These are phyloP conservation scores for Ptilonorhynchus violaceus DNA, from an alignment of 2,113 vertebrate species.

Conservation along the genomic window DNA sequence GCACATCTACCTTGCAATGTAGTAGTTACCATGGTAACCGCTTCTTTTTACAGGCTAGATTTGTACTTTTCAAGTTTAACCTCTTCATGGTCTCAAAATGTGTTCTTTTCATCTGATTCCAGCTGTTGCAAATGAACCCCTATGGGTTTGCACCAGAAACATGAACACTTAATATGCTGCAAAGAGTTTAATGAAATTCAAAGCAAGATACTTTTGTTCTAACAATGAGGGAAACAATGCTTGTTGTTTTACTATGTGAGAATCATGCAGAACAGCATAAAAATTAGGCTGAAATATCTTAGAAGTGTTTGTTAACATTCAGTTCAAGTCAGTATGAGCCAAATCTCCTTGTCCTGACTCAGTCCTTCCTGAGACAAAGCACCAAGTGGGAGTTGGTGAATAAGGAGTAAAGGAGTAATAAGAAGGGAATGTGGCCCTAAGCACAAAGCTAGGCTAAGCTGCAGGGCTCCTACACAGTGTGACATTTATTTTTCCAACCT, in stretches of 20 bases:
- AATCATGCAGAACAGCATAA: not conserved
- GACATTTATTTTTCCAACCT: not conserved
- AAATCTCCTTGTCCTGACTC: not conserved
- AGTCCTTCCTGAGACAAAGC: constrained; percentile 13
- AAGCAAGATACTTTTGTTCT: not conserved
- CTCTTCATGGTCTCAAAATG: not conserved
- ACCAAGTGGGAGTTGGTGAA: constrained; percentile 11
- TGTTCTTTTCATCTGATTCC: not conserved
- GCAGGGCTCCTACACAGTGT: not conserved
- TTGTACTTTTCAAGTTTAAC: constrained; percentile 56
- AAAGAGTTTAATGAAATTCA: not conserved
- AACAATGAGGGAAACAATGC: not conserved
- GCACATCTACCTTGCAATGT: constrained; percentile 17
- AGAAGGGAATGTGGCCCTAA: not conserved
- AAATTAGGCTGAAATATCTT: not conserved
- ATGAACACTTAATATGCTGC: not conserved
- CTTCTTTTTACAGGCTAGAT: constrained; percentile 52
- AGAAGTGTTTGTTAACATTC: not conserved
- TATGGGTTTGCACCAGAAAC: not conserved
- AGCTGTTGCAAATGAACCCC: constrained; percentile 24
- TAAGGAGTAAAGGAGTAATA: not conserved
- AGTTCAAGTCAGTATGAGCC: not conserved
- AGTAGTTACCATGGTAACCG: constrained; percentile 43
- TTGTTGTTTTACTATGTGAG: not conserved
- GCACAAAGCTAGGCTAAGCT: not conserved